Base-by-base conservation (phyloP, 2,797 vertebrate species). In the Poeciliopsis infans region DNA sequence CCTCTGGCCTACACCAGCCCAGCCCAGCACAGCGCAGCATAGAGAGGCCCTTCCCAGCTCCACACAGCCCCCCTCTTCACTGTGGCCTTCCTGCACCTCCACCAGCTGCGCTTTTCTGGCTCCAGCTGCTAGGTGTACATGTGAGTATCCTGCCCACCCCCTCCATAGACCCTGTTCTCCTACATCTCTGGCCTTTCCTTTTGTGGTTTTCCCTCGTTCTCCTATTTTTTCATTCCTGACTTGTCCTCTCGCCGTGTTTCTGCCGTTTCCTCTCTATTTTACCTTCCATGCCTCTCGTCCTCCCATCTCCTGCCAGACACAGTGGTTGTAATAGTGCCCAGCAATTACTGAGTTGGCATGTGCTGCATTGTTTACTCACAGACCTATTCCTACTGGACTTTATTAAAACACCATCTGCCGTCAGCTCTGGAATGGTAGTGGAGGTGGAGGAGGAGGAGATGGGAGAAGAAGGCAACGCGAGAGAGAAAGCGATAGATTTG, bases 361-460 rank as follows among this genome's bases (percentile, higher is more conserved):
- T 93, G 68, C 94, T 93, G 95, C 96, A 96, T 96, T 99, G 97
- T 99, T 99, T 98, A 98, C 97, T 98, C 97, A 98, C 98, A 98
- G 97, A 97, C 96, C 97, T 99, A 99, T 99, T 99, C 98, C 98
- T 99, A 98, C 97, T 97, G 98, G 98, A 99, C 98, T 98, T 99
- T 99, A 99, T 99, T 99, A 99, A 99, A 99, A 99, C 97, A 99
- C 98, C 98, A 99, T 99, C 98, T 99, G 98, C 97, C 96, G 96
- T 97, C 96, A 95, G 96, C 89, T 93, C 95, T 96, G 96, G 97
- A 97, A 97, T 97, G 91, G 93, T 84, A 79, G 92, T 82, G 83
- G 89, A 92, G 94, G 87, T 92, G 88, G 91, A 79, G 91, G 91
- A 91, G 87, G 90, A 92, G 91, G 90, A 89, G 90, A 91, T 86